Evolutionary conservation across 1,140 invertebrate genomes (phyloP).

Genomic region (Macrocentrus cingulum): DNA sequence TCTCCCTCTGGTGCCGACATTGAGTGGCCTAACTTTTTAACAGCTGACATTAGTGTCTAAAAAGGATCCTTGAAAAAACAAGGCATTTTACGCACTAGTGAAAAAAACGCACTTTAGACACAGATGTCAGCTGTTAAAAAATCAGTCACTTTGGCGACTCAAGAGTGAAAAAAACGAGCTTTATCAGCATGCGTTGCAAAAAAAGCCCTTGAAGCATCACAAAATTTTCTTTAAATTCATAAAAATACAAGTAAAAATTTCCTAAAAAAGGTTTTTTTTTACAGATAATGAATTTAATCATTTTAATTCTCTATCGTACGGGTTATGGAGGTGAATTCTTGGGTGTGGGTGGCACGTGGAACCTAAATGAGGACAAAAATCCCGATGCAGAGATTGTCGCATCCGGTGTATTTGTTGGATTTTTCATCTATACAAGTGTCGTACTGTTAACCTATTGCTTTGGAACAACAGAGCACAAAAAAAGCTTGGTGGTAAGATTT

Average conservation of each 20-base stretch:
- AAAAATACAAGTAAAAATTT: too few relatives aligned
- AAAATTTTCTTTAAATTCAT: constrained; percentile 24
- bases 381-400: constrained; percentile 82
- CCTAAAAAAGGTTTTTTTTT: constrained; percentile 48
- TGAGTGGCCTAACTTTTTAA: too few relatives aligned
- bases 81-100: too few relatives aligned
- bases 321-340: constrained; percentile 80
- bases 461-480: constrained; percentile 74
- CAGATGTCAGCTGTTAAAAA: too few relatives aligned
- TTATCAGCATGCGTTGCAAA: too few relatives aligned
- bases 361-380: constrained; percentile 84
- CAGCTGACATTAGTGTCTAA: too few relatives aligned
- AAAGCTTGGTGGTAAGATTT: constrained; percentile 59
- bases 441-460: constrained; percentile 73
- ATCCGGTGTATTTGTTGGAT: constrained; percentile 82
- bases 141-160: too few relatives aligned
- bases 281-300: constrained; percentile 78
- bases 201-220: too few relatives aligned
- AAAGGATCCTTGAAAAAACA: too few relatives aligned
- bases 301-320: constrained; percentile 77
- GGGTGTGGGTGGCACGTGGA: constrained; percentile 83
- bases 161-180: too few relatives aligned
- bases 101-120: too few relatives aligned
- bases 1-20: too few relatives aligned
- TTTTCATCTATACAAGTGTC: constrained; percentile 76